Evolutionary conservation across 2,888 invertebrate species (phyloP).

Genomic region (Eustalomyia histrio): DNA sequence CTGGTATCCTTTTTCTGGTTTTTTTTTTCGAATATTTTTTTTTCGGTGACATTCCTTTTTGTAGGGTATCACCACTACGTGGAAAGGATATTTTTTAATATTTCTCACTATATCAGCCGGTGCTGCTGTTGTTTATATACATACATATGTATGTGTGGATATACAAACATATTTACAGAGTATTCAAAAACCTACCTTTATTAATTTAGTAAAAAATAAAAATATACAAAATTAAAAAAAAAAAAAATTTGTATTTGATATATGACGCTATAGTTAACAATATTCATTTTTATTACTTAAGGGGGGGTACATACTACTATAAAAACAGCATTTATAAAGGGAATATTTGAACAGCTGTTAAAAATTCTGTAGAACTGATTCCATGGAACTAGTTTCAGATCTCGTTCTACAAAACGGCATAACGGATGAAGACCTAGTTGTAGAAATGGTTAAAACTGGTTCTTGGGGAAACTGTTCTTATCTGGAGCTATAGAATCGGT

Average conservation of each 20-base stretch:
- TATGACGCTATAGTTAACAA: slow-evolving; percentile 25
- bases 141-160: too few species aligned
- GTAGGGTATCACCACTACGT: too few species aligned
- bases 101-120: slow-evolving; percentile 1
- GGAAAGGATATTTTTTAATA: background rate
- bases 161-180: background rate
- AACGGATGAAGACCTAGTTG: too few species aligned
- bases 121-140: slow-evolving; percentile 25
- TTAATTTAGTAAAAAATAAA: slow-evolving; percentile 1
- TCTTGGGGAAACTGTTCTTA: too few species aligned
- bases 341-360: too few species aligned
- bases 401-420: too few species aligned
- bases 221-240: background rate
- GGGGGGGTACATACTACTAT: too few species aligned
- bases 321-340: too few species aligned
- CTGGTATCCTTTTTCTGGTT: slow-evolving; percentile 58
- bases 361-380: too few species aligned
- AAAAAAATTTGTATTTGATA: slow-evolving; percentile 35
- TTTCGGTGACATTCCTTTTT: slow-evolving; percentile 57
- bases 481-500: too few species aligned
- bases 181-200: slow-evolving; percentile 8
- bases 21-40: slow-evolving; percentile 14
- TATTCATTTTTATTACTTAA: slow-evolving; percentile 20
- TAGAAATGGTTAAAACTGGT: too few species aligned
- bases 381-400: too few species aligned